phyloP scores from a whole-genome alignment of 1,140 invertebrate species.

The Panulirus ornatus region DNA sequence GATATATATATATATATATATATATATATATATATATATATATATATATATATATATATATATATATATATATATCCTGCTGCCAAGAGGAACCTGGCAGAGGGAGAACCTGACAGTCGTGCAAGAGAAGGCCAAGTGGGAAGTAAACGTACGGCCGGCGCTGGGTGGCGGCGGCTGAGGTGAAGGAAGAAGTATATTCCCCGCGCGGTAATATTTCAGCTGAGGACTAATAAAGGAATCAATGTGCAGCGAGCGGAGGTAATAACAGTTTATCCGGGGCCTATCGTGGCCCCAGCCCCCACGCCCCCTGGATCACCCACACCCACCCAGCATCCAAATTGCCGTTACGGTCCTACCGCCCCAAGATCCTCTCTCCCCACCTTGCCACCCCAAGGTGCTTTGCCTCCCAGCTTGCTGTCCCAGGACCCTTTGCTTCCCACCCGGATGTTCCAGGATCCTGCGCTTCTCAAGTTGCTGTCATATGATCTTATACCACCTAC shows the following conservation, averaged over 20 bases:
- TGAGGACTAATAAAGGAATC: conserved; percentile 65
- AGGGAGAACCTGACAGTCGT: no score
- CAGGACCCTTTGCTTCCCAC: no score
- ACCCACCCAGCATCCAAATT: background rate
- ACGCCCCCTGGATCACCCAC: conserved; percentile 6
- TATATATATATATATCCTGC: no score
- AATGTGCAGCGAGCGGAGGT: conserved; percentile 50
- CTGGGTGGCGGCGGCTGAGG: background rate
- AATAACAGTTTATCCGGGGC: conserved; percentile 63
- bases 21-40: no score
- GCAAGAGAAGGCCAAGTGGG: no score
- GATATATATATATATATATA: no score
- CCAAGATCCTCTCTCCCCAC: background rate
- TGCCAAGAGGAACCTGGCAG: no score
- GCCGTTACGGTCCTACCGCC: background rate
- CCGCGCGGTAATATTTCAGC: conserved; percentile 44
- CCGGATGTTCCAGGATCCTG: no score
- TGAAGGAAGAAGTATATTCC: conserved; percentile 38
- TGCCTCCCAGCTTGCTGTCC: background rate
- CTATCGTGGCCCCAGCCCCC: conserved; percentile 10
- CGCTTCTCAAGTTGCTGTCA: no score
- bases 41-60: no score
- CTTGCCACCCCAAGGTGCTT: background rate
- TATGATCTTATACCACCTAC: no score
- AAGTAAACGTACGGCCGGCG: background rate